Evolutionary conservation across 1,140 invertebrate species (phyloP), one percentile per base, ranked within the genome.

Genomic region (Trialeurodes vaporariorum): DNA sequence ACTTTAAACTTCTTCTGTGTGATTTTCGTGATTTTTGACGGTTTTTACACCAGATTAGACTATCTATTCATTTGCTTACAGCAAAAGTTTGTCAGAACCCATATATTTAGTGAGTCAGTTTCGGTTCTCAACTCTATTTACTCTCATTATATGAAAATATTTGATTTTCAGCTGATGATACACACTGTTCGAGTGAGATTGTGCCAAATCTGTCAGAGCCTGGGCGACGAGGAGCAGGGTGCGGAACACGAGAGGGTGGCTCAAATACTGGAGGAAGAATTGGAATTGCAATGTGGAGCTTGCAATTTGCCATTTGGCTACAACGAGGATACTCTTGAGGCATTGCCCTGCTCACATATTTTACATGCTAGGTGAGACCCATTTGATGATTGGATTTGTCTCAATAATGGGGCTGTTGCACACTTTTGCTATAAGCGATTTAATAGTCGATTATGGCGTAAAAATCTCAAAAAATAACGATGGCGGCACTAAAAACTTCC

Each of bases 261-360:
- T 0, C 81, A 82, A 11, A 80, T 84, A 66, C 80, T 88, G 26
- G 86, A 89, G 68, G 86, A 87, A 69, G 88, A 88, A 64, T 79
- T 91, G 63, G 87, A 87, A 71, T 79, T 92, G 2, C 83, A 85
- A 49, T 92, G 91, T 75, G 90, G 88, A 11, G 84, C 86, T 0
- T 92, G 90, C 72, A 85, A 86, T 40, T 83, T 87, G 70, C 82
- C 88, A 2, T 87, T 91, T 72, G 90, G 89, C 0, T 77, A 88
- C 2, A 86, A 90, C 72, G 82, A 86, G 17, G 87, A 87, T 75
- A 84, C 83, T 24, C 78, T 92, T 12, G 91, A 91, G 71, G 87
- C 89, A 21, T 76, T 93, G 67, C 90, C 90, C 2, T 93, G 91
- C 78, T 86, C 89, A 1, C 91, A 92, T 75, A 91, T 93, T 72